A percentile compares a stretch with the other conserved stretches of the same genome.
phyloP scores from a whole-genome alignment of 2,888 invertebrate species.

The Linyphia triangularis region DNA sequence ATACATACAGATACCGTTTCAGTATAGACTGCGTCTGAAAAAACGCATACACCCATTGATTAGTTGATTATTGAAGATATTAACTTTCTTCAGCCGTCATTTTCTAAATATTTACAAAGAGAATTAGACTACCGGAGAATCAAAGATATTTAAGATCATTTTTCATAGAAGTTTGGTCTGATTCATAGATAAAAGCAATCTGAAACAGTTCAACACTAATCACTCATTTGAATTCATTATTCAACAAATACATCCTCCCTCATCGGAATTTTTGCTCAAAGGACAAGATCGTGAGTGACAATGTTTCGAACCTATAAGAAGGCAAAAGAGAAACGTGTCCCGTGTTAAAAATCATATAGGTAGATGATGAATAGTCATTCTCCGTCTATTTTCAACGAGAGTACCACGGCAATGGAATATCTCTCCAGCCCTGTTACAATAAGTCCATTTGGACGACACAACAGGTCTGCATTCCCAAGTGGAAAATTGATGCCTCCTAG shows the following conservation, averaged over 20 bases:
- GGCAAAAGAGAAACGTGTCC: constrained; percentile 53
- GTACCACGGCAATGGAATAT: constrained; percentile 54
- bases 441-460: constrained; percentile 31
- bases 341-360: constrained; percentile 7
- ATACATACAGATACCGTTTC: too few relatives aligned
- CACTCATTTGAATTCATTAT: neutral
- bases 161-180: too few relatives aligned
- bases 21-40: too few relatives aligned
- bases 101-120: too few relatives aligned
- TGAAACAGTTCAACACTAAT: too few relatives aligned
- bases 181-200: too few relatives aligned
- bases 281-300: neutral
- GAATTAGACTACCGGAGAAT: too few relatives aligned
- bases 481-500: constrained; percentile 42
- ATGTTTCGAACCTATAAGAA: constrained; percentile 71
- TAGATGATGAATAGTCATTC: constrained; percentile 31
- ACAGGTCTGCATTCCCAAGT: constrained; percentile 14
- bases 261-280: neutral
- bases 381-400: constrained; percentile 30
- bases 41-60: too few relatives aligned
- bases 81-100: too few relatives aligned
- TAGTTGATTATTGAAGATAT: too few relatives aligned
- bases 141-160: too few relatives aligned
- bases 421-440: constrained; percentile 39
- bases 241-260: too few relatives aligned